Evolutionary conservation across 2,113 vertebrate genomes (phyloP), one percentile per base, ranked within the genome.

Genomic region (Donacobius atricapilla): DNA sequence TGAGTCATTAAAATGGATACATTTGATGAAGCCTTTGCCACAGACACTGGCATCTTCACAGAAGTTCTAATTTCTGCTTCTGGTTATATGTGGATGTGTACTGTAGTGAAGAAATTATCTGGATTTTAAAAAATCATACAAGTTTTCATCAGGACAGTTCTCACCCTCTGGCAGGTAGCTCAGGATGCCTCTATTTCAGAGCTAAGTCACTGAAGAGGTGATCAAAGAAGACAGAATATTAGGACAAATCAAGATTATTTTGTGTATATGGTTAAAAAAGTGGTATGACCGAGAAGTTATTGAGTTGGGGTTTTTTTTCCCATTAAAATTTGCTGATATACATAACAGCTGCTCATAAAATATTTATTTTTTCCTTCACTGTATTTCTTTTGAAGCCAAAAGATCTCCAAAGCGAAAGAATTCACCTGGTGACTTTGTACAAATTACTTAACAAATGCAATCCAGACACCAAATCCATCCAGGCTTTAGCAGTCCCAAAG

Each of bases 41-140:
- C 6, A 23, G 54, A 54, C 13, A 28, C 27, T 87, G 72, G 11
- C 51, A 66, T 50, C 42, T 90, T 88, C 47, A 35, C 35, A 19
- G 75, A 84, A 66, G 23, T 85, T 90, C 45, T 54, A 11, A 47
- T 76, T 92, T 92, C 45, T 87, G n/a, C 33, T 91, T 93, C 70
- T 16, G 6, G 4, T 88, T 87, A 44, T 58, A 51, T 83, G 30
- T 84, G 33, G 14, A 79, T 65, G 13, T 65, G 28, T 82, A 22
- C 31, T 57, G 10, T 44, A 85, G 30, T 61, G 27, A 14, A 77
- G 17, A 86, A 90, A 88, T 58, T 63, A 93, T 48, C 14, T 71
- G 12, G 11, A 61, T 80, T 88, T 40, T 79, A 64, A 40, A 39
- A 37, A 81, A 23, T 15, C 12, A 19, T 20, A 11, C 16, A 57